These are phyloP conservation scores for Drosophila kanapiae DNA, from an alignment of 1,140 invertebrate genomes.

Conservation along the genomic window DNA sequence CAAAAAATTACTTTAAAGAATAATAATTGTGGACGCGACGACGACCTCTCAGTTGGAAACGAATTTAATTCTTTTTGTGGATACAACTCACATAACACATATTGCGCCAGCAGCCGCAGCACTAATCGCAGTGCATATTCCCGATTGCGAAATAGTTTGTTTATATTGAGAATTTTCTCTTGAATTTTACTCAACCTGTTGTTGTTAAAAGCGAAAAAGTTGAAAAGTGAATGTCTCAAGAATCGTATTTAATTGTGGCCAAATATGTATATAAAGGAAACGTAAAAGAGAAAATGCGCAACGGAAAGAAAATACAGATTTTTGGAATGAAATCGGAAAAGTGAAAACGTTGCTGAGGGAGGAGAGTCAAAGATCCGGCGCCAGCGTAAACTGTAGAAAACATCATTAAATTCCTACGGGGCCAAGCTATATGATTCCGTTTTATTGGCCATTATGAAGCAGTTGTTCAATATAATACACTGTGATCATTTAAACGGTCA, in stretches of 20 bases:
- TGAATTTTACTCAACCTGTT: slow-evolving; percentile 44
- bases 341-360: slow-evolving; percentile 18
- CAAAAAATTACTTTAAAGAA: slow-evolving; percentile 68
- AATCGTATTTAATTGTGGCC: slow-evolving; percentile 20
- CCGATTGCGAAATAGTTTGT: slow-evolving; percentile 76
- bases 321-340: slow-evolving; percentile 33
- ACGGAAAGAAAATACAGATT: slow-evolving; percentile 23
- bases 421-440: slow-evolving; percentile 12
- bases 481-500: slow-evolving; percentile 58
- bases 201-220: slow-evolving; percentile 49
- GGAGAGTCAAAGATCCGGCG: slow-evolving; percentile 16
- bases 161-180: slow-evolving; percentile 62
- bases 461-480: slow-evolving; percentile 60
- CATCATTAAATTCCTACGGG: slow-evolving; percentile 13
- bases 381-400: slow-evolving; percentile 18
- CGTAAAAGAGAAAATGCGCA: slow-evolving; percentile 33
- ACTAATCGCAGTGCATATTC: slow-evolving; percentile 43
- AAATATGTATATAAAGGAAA: slow-evolving; percentile 4
- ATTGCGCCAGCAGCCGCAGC: slow-evolving; percentile 9
- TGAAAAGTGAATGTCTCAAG: slow-evolving; percentile 28
- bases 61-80: slow-evolving; percentile 43
- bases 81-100: slow-evolving; percentile 22
- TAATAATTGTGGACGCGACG: slow-evolving; percentile 50
- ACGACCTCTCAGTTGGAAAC: slow-evolving; percentile 19
- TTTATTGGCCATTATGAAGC: slow-evolving; percentile 55